Conservation (phyloP, 2,113 vertebrate species). For the Nothoprocta pentlandii region DNA sequence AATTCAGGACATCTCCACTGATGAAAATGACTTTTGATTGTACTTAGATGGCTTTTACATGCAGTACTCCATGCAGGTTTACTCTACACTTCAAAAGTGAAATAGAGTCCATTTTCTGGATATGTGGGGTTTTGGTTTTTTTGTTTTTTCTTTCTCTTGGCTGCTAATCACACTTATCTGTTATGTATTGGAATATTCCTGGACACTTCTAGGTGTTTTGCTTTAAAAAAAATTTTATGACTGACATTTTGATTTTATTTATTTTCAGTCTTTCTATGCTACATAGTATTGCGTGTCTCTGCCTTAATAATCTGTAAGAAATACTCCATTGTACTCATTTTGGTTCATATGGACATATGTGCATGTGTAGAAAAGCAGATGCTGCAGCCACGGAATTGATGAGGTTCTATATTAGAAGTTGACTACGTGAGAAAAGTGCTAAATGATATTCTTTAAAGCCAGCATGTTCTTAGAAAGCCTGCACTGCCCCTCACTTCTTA, state of each 20-base stretch:
- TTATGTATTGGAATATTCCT: neutral
- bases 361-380: neutral
- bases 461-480: neutral
- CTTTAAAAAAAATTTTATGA: neutral
- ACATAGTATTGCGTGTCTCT: neutral
- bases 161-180: neutral
- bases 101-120: slow-evolving; percentile 45
- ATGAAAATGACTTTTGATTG: slow-evolving; percentile 73
- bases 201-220: neutral
- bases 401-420: neutral
- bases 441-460: neutral
- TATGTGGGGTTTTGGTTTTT: neutral
- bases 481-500: slow-evolving; percentile 4
- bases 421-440: neutral
- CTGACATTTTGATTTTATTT: neutral
- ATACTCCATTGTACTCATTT: neutral
- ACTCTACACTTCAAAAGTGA: slow-evolving; percentile 29
- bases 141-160: neutral
- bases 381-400: neutral
- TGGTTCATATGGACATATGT: neutral
- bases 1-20: slow-evolving; percentile 59
- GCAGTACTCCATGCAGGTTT: slow-evolving; percentile 23
- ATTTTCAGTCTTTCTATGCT: neutral
- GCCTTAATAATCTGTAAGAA: neutral
- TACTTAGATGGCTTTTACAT: slow-evolving; percentile 63